Evolutionary conservation across 2,888 invertebrate species (phyloP), one percentile per base, ranked within the genome.

Genomic region (Aphidoletes aphidimyza): DNA sequence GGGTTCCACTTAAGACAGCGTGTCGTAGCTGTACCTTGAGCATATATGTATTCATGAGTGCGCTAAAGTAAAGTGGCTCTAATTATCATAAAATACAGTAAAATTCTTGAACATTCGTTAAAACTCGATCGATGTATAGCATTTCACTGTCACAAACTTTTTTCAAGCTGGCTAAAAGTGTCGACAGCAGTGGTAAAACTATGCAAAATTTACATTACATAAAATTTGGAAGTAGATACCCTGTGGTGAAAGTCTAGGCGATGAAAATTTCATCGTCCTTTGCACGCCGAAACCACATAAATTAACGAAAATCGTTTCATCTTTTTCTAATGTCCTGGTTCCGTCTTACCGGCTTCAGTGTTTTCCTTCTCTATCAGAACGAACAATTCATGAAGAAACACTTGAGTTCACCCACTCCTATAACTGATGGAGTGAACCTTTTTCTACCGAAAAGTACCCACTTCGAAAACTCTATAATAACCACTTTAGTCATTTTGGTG

Each of bases 401-500:
- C 34, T 30, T 30, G 69, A 69, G 14, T 54, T 30, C 34, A n/a
- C 9, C 9, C 5, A 5, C 69, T 30, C 30, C 5, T 14, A 8
- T 30, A 69, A 69, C 11, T 0, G 11, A 30, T 54, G 54, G 22
- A 42, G 14, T 42, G 14, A 69, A 30, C 30, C 11, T 30, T 30
- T 30, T 69, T 14, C 30, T 14, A 30, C 17, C 69, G n/a, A 69
- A 54, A 30, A 69, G 69, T 30, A 69, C 69, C 54, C 26, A 54
- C 54, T 30, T 69, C 30, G 11, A 11, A 69, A 69, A 69, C 69
- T 30, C 30, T 69, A 69, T 69, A 69, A 69, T 69, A 69, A 69
- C 69, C 69, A 69, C 69, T 69, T 69, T 69, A 69, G 69, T 69
- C 69, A 69, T 69, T 69, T n/a, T 69, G n/a, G 69, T n/a, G 14